Conservation (phyloP, 2,888 invertebrate species). For the Teleiodes luculella region DNA sequence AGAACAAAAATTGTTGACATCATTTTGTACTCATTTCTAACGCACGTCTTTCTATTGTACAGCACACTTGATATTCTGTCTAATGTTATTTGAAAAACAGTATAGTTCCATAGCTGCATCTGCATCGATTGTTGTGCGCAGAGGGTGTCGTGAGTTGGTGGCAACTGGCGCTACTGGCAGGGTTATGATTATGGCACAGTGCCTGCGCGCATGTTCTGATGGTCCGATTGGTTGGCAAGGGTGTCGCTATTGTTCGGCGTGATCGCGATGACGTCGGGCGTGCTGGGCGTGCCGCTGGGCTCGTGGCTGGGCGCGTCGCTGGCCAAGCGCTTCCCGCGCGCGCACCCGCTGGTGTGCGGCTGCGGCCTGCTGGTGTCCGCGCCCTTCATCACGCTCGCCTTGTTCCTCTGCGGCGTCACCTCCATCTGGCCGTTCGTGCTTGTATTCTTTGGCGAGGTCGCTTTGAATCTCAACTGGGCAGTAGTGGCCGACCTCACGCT, state of each 20-base stretch:
- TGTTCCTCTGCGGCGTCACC: slow-evolving; percentile 81
- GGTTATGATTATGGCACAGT: no score
- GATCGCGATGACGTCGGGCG: slow-evolving; percentile 90
- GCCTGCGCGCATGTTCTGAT: slow-evolving; percentile 9
- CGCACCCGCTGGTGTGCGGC: slow-evolving; percentile 91
- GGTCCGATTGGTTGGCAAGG: slow-evolving; percentile 72
- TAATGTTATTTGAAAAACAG: no score
- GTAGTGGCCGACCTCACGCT: slow-evolving; percentile 95
- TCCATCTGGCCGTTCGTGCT: slow-evolving; percentile 81
- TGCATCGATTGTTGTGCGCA: no score
- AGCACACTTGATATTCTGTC: no score
- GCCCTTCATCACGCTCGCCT: slow-evolving; percentile 85
- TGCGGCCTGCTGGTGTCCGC: slow-evolving; percentile 86
- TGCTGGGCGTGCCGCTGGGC: slow-evolving; percentile 90
- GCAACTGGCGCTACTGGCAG: no score
- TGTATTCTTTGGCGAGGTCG: slow-evolving; percentile 85
- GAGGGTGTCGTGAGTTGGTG: no score
- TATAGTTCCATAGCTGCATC: no score
- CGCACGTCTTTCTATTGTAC: no score
- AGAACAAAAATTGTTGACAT: no score
- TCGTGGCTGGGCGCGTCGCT: slow-evolving; percentile 81
- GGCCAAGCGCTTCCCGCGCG: slow-evolving; percentile 77
- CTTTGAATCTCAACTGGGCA: slow-evolving; percentile 96
- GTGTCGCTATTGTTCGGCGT: slow-evolving; percentile 89
- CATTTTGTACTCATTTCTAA: no score